Percentiles rank a stretch among this genome's conserved stretches.
Conservation (phyloP, 2,888 invertebrate genomes). For the Minunthozetes semirufus region DNA sequence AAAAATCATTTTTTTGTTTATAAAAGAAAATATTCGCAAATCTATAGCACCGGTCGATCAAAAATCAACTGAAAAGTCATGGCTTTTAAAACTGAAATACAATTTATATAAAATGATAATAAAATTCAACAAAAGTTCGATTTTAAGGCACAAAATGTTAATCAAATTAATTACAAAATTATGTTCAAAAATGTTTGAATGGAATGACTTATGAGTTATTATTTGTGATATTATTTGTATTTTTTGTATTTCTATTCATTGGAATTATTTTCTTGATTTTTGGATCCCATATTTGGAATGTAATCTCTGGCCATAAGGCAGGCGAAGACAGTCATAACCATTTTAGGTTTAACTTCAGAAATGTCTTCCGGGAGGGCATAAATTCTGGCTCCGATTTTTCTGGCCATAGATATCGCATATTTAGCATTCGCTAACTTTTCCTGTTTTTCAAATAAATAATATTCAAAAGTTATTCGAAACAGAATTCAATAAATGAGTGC, state of each 20-base stretch:
- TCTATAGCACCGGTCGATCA: slow-evolving; percentile 8
- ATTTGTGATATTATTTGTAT: background rate
- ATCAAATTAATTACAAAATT: background rate
- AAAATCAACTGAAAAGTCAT: background rate
- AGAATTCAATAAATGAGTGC: slow-evolving; percentile 32
- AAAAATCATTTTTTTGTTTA: background rate
- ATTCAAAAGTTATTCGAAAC: slow-evolving; percentile 39
- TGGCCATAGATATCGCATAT: slow-evolving; percentile 95
- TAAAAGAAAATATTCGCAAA: background rate
- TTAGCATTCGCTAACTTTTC: slow-evolving; percentile 95
- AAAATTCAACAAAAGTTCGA: background rate
- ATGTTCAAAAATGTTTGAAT: background rate
- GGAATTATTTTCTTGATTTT: slow-evolving; percentile 23
- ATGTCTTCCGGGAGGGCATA: slow-evolving; percentile 99
- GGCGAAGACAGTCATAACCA: slow-evolving; percentile 99
- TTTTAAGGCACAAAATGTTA: slow-evolving; percentile 11
- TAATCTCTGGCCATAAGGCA: slow-evolving; percentile 97
- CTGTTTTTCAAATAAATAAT: slow-evolving; percentile 53
- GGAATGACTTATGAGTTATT: background rate
- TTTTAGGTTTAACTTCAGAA: slow-evolving; percentile 93
- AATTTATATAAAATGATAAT: background rate
- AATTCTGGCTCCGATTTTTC: slow-evolving; percentile 93
- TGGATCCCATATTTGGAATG: slow-evolving; percentile 59
- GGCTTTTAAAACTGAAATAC: background rate
- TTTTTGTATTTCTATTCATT: no score